phyloP scores from a whole-genome alignment of 2,888 invertebrate genomes.

The Tetragonula carbonaria region DNA sequence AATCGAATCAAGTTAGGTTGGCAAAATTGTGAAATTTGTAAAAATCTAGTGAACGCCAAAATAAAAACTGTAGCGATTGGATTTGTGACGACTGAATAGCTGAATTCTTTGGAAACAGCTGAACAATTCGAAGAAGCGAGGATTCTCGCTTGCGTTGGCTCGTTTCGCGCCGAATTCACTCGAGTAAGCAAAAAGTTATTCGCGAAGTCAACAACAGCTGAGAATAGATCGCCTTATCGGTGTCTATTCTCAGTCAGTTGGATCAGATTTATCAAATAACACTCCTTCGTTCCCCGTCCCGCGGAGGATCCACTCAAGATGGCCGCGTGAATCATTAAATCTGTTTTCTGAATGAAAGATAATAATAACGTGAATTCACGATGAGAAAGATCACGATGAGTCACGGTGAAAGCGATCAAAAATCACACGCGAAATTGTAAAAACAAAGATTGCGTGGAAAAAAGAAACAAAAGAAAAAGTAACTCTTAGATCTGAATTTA shows the following conservation, averaged over 20 bases:
- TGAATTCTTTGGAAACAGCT: too few relatives aligned
- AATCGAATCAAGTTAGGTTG: too few relatives aligned
- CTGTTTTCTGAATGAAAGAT: constrained; percentile 6
- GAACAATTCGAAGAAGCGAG: too few relatives aligned
- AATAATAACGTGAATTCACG: constrained; percentile 18
- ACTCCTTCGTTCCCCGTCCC: not conserved
- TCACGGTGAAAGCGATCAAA: constrained; percentile 27
- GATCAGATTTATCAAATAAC: not conserved
- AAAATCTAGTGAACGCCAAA: too few relatives aligned
- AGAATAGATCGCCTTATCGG: not conserved
- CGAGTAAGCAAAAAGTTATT: not conserved
- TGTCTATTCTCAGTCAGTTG: too few relatives aligned
- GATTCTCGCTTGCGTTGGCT: too few relatives aligned
- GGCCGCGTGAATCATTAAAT: constrained; percentile 15
- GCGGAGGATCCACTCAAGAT: not conserved
- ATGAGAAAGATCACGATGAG: constrained; percentile 11
- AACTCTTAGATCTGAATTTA: not conserved
- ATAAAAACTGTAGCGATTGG: too few relatives aligned
- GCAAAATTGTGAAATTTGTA: too few relatives aligned
- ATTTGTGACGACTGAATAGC: too few relatives aligned
- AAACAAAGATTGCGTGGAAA: not conserved
- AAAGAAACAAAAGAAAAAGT: not conserved
- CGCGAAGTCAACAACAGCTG: not conserved
- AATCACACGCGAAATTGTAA: constrained; percentile 6
- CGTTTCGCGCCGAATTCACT: not conserved